Evolutionary conservation across 1,140 invertebrate genomes (phyloP).

Genomic region (Wiebesia pumilae): DNA sequence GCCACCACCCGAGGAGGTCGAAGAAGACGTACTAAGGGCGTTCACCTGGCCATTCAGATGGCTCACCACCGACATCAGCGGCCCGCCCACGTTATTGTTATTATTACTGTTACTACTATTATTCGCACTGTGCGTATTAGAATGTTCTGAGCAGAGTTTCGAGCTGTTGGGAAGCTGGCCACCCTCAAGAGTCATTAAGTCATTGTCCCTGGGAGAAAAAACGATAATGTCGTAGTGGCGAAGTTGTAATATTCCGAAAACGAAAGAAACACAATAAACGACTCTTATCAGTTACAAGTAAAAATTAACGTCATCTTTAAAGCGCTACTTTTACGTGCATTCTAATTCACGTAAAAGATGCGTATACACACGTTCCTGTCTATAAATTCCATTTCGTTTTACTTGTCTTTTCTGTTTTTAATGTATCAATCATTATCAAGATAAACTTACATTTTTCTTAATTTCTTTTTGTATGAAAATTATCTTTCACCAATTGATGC

Average conservation of each 20-base stretch:
- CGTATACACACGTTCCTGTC: too few species aligned
- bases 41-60: constrained; percentile 64
- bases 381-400: too few species aligned
- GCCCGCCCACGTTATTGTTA: constrained; percentile 74
- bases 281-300: not conserved
- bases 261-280: constrained; percentile 53
- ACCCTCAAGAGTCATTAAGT: constrained; percentile 76
- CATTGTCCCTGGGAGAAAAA: constrained; percentile 68
- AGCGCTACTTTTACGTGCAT: too few species aligned
- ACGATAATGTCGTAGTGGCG: not conserved
- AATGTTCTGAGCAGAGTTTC: constrained; percentile 74
- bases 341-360: too few species aligned
- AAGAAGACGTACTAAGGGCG: not conserved
- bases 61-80: constrained; percentile 68
- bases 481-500: too few species aligned
- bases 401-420: too few species aligned
- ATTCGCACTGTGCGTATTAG: constrained; percentile 64
- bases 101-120: constrained; percentile 60
- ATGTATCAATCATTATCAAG: too few species aligned
- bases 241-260: not conserved
- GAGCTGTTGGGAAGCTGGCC: constrained; percentile 74
- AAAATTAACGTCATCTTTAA: not conserved
- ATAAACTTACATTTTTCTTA: too few species aligned
- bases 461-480: too few species aligned
- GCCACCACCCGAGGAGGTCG: constrained; percentile 3